Conservation (phyloP, 2,113 vertebrate species). For the Prunella fulvescens region DNA sequence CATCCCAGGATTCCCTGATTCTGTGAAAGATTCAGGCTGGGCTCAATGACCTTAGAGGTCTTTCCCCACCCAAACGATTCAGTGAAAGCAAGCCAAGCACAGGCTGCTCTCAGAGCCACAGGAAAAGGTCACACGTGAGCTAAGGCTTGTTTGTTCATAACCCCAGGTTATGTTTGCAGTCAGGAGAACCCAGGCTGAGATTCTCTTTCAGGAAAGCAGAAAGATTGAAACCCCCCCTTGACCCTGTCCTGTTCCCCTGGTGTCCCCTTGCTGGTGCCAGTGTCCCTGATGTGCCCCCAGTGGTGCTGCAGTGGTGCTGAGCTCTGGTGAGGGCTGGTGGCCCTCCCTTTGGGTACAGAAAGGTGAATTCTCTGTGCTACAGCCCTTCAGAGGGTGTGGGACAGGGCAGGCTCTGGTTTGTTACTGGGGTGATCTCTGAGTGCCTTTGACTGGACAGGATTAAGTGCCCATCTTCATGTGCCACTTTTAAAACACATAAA, state of each 20-base stretch:
- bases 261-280: rapidly evolving
- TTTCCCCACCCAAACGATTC: background rate
- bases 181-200: background rate
- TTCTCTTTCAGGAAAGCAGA: background rate
- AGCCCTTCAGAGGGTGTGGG: background rate
- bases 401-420: background rate
- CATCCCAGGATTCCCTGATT: background rate
- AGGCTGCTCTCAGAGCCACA: background rate
- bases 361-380: rapidly evolving
- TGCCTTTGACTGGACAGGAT: background rate
- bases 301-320: background rate
- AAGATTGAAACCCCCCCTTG: rapidly evolving
- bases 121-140: rapidly evolving
- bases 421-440: background rate
- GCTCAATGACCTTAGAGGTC: background rate
- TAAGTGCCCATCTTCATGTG: background rate
- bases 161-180: background rate
- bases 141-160: background rate
- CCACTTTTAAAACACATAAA: background rate
- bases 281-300: rapidly evolving
- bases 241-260: rapidly evolving
- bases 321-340: background rate
- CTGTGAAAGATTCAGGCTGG: background rate
- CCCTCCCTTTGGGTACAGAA: rapidly evolving
- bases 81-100: background rate